Base-by-base conservation (phyloP, 2,888 invertebrate species). In the Xylophagus ater region DNA sequence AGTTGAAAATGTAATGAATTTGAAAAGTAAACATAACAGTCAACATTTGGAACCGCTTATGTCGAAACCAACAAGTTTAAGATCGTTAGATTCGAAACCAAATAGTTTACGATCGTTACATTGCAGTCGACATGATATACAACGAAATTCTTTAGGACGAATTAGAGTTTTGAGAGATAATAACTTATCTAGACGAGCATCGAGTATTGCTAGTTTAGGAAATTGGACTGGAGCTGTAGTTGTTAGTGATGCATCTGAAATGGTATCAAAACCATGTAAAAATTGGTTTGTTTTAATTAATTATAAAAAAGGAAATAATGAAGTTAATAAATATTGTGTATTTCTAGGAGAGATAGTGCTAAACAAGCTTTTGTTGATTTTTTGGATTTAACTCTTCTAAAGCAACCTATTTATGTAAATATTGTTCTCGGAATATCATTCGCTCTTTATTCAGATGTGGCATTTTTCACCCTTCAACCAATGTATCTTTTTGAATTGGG, bases 391-490 rank as follows among this genome's bases (percentile, higher is more conserved):
- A 69, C 69, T 1, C 59, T 81, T 7, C 56, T 81, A 6, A 77
- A 76, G 53, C 72, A 78, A 47, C 66, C 69, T 12, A 66, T 73
- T 19, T 80, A 76, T 49, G 69, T 81, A 7, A 83, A 81, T 53
- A 78, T 82, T 41, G 72, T 76, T 34, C 56, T 81, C 21, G 84
- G 83, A 25, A 69, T 80, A 53, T 72, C 80, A 1, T 68, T 82
- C 40, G 73, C 76, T 4, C 70, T 78, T 43, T 76, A 76, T 40
- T 73, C 80, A 4, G 83, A 84, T 56, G 68, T 76, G 28, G 76
- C 76, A 0, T 84, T 84, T 55, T 72, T 77, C 48, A 75, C 78
- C 1, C 54, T 84, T 35, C 71, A 82, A 44, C 82, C 84, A 1
- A 53, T 81, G 49, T 64, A 64, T 43, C 48, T 64, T 3, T 59